These are phyloP conservation scores for Aleiodes testaceus DNA, from an alignment of 2,888 invertebrate species.

Conservation along the genomic window DNA sequence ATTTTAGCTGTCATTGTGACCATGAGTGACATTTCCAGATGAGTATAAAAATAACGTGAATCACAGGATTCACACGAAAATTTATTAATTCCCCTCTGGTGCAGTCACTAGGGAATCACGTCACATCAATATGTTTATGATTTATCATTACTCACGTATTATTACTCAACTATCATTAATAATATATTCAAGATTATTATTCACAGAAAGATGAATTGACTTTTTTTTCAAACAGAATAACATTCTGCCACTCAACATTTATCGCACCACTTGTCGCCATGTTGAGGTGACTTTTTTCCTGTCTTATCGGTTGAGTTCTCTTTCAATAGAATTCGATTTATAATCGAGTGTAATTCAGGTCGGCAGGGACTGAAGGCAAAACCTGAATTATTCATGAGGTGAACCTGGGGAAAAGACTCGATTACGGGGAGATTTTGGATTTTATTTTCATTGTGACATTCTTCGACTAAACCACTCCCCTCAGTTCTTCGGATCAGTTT, in stretches of 20 bases:
- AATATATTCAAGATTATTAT: background rate
- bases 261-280: slow-evolving; percentile 30
- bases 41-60: background rate
- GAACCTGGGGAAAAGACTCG: no score
- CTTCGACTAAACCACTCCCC: no score
- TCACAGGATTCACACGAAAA: background rate
- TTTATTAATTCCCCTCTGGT: background rate
- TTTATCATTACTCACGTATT: background rate
- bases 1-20: slow-evolving; percentile 16
- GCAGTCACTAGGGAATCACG: slow-evolving; percentile 14
- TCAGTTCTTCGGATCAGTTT: no score
- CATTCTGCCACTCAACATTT: slow-evolving; percentile 19
- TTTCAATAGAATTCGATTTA: no score
- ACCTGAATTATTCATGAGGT: no score
- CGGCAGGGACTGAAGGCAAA: no score
- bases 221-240: slow-evolving; percentile 2
- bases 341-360: no score
- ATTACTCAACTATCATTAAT: background rate
- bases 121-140: background rate
- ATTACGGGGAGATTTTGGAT: no score
- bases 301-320: slow-evolving; percentile 10
- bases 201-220: background rate
- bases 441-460: no score
- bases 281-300: slow-evolving; percentile 6
- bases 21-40: slow-evolving; percentile 20